Evolutionary conservation across 2,797 vertebrate species (phyloP), one percentile per base, ranked within the genome.

Genomic region (Pogonophryne albipinna): DNA sequence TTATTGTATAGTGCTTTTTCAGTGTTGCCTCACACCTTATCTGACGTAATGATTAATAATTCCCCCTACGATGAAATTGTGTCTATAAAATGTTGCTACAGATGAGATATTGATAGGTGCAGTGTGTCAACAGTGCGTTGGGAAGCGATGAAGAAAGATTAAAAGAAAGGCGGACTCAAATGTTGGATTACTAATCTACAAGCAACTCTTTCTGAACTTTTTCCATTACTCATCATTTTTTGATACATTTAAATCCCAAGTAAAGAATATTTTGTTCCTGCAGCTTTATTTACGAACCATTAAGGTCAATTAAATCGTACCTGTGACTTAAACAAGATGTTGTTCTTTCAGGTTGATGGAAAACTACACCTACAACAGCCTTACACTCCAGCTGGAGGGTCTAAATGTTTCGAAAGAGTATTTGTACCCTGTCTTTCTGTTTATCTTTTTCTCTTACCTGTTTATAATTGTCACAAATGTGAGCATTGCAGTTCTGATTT

Each of bases 351-450:
- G 72, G 58, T 16, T 57, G 41, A 91, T 91, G 90, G 83, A 84
- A 47, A 92, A 92, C 71, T 27, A 51, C 64, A 84, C 87, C 10
- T 76, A 57, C 65, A 83, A 82, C 69, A 77, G 79, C 56, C 34
- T 76, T 1, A 71, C 55, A 1, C 76, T 93, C 3, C 68, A 66
- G 20, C 17, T 93, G 15, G 90, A 93, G n/a, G 89, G 87, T 2
- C 19, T 93, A 9, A 76, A 76, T 6, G 6, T 91, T 13, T 58
- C 86, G 4, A 9, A 61, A 7, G 38, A 52, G 0, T 87, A 78
- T 0, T 5, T 52, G 0, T 77, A 90, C 41, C 80, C 86, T 0
- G 57, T 76, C 0, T 91, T 90, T 31, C 4, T 86, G 15, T 46
- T 89, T 10, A 9, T 91, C 11, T 16, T 90, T 2, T n/a, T 89